These are phyloP conservation scores for Macquaria ambigua DNA, from an alignment of 2,113 vertebrate genomes.

Conservation along the genomic window DNA sequence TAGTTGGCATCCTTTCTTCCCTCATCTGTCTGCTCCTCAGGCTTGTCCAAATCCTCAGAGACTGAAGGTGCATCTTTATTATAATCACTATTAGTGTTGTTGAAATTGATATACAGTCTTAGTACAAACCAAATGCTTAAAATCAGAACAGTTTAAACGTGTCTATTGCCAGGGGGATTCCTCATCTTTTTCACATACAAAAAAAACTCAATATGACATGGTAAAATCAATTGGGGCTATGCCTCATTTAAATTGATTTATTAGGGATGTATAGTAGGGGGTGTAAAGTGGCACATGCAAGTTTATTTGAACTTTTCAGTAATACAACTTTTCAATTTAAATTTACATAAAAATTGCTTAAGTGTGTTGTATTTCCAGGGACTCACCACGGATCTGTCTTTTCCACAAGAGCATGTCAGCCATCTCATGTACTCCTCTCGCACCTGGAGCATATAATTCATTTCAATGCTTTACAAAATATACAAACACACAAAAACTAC, in stretches of 20 bases:
- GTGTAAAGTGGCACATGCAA: not conserved
- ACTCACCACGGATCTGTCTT: conserved; percentile 50
- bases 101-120: not conserved
- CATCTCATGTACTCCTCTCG: conserved; percentile 69
- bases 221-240: not conserved
- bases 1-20: not conserved
- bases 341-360: not conserved
- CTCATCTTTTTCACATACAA: not conserved
- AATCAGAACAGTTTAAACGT: not conserved
- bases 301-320: not conserved
- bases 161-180: not conserved
- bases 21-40: conserved; percentile 9
- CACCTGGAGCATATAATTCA: conserved; percentile 43
- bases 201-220: not conserved
- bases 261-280: too few species aligned
- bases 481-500: not conserved
- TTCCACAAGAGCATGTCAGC: conserved; percentile 49
- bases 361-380: not conserved
- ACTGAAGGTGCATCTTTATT: conserved; percentile 42
- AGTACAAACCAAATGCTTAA: not conserved
- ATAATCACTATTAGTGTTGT: not conserved
- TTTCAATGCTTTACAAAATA: not conserved
- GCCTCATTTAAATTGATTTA: not conserved
- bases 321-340: not conserved
- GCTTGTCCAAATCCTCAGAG: conserved; percentile 58